Evolutionary conservation across 2,888 invertebrate genomes (phyloP), one percentile per base, ranked within the genome.

Genomic region (Dryocosmus kuriphilus): DNA sequence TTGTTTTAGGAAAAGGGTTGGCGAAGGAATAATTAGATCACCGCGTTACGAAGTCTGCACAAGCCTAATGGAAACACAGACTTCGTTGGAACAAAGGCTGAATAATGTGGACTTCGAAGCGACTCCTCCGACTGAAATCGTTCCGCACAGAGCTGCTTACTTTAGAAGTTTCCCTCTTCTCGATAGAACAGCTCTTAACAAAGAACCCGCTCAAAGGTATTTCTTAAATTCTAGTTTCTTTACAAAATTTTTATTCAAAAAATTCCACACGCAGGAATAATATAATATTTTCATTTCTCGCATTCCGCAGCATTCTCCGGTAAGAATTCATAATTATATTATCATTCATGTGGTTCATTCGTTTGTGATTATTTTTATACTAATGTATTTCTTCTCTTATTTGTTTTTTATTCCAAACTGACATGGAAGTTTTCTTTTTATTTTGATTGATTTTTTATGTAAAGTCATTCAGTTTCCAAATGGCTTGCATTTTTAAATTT

Each of bases 111-210:
- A 97, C 92, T 95, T 97, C 85, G 96, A 97, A 90, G 96, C 97
- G 82, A 95, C 96, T 51, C 94, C 95, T 77, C 97, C 98, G 14
- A 95, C 94, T 83, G 96, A 96, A 92, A 94, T 98, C 73, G 93
- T 96, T 88, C 94, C 95, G 79, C 95, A 95, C 91, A 94, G 95
- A 87, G 94, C 95, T 81, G 94, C 95, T 35, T 95, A 95, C 92
- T 94, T 95, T 93, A 93, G 96, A 91, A 96, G 94, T 89, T 97
- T 99, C 93, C 98, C 98, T 74, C 92, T 96, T 61, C 93, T 99
- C 82, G 97, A 98, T 91, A 94, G 93, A 81, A 94, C 94, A 51
- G 93, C 95, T 78, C 93, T 97, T 80, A 96, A 96, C 90, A 95
- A 95, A 91, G 95, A 95, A 86, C 95, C 95, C 60, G 93, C 94